These are phyloP conservation scores for Cephalotes varians DNA, from an alignment of 2,888 invertebrate genomes.

Conservation along the genomic window DNA sequence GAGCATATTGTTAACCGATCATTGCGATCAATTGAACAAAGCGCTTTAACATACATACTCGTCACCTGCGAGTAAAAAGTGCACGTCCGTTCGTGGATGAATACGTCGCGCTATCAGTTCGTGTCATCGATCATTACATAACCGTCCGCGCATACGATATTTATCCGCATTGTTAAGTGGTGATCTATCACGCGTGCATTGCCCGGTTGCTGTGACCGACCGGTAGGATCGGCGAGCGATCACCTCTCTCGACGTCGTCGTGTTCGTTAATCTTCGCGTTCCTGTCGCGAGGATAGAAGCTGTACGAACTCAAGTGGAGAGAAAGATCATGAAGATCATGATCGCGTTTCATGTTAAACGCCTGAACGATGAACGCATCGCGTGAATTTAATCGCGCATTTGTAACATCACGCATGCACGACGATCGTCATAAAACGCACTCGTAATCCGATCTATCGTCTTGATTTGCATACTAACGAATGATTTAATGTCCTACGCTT, in stretches of 20 bases:
- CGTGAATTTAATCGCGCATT: constrained; percentile 35
- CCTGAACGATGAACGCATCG: constrained; percentile 30
- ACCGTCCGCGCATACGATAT: constrained; percentile 51
- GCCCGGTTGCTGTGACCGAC: constrained; percentile 38
- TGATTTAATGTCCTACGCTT: constrained; percentile 28
- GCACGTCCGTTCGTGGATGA: constrained; percentile 49
- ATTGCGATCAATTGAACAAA: constrained; percentile 41
- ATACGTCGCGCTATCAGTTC: constrained; percentile 56
- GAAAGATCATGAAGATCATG: constrained; percentile 39
- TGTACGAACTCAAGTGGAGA: neutral
- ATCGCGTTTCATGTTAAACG: constrained; percentile 22
- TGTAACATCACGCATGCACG: neutral
- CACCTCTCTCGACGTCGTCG: constrained; percentile 31
- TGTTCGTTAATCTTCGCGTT: constrained; percentile 63
- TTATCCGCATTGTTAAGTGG: constrained; percentile 54
- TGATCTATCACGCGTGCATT: constrained; percentile 52
- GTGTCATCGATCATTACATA: constrained; percentile 63
- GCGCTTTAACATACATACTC: constrained; percentile 35
- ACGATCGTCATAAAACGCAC: constrained; percentile 48
- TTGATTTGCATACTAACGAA: constrained; percentile 30
- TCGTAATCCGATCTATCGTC: constrained; percentile 41
- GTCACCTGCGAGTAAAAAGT: constrained; percentile 43
- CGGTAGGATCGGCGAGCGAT: constrained; percentile 45
- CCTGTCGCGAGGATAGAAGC: constrained; percentile 52
- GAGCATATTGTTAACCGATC: constrained; percentile 25